Percentiles rank a stretch among this genome's conserved stretches.
Conservation (phyloP, 2,888 invertebrate species). For the Tubulanus polymorphus region DNA sequence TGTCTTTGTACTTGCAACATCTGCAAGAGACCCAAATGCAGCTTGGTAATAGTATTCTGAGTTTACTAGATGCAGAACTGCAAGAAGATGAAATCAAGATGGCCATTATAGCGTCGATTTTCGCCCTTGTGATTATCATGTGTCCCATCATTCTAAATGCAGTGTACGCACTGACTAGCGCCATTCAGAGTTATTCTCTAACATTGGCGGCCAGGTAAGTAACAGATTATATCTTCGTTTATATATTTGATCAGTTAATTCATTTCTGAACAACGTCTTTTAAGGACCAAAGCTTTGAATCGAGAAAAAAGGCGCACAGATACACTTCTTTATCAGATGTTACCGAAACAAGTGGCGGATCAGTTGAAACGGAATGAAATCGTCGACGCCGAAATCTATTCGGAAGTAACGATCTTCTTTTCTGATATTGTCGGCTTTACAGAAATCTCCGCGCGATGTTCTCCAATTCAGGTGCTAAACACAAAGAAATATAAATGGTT, state of each 20-base stretch:
- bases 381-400: slow-evolving; percentile 36
- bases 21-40: slow-evolving; percentile 6
- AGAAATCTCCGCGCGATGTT: slow-evolving; percentile 33
- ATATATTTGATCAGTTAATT: too few species aligned
- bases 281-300: slow-evolving; percentile 36
- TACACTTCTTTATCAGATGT: slow-evolving; percentile 44
- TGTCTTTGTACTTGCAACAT: slow-evolving; percentile 30
- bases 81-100: slow-evolving; percentile 29
- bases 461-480: slow-evolving; percentile 33
- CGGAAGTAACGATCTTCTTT: slow-evolving; percentile 41
- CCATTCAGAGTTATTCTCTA: slow-evolving; percentile 39
- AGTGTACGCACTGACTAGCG: slow-evolving; percentile 34
- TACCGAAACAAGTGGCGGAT: slow-evolving; percentile 44
- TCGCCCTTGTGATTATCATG: slow-evolving; percentile 31
- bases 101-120: slow-evolving; percentile 32
- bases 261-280: too few species aligned
- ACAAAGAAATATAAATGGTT: background rate
- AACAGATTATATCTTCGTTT: background rate
- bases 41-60: background rate
- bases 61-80: slow-evolving; percentile 22
- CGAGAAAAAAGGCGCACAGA: slow-evolving; percentile 44
- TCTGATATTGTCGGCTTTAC: slow-evolving; percentile 45
- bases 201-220: slow-evolving; percentile 36
- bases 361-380: slow-evolving; percentile 37
- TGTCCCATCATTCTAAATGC: slow-evolving; percentile 38